phyloP scores from a whole-genome alignment of 2,797 vertebrate genomes.

The Falco peregrinus region DNA sequence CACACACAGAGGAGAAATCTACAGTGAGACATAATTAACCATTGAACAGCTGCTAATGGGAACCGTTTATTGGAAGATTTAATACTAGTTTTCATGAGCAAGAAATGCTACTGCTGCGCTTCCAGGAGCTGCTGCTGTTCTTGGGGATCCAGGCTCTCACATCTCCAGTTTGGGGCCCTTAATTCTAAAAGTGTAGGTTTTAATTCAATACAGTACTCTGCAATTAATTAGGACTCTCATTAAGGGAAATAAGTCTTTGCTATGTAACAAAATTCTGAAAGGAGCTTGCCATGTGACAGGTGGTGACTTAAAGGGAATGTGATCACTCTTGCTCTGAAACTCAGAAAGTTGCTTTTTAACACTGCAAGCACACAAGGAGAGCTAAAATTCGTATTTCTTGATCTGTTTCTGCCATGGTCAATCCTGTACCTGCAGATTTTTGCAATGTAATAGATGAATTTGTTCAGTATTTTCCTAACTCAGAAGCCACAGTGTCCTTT shows the following conservation, averaged over 20 bases:
- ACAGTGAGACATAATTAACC: constrained; percentile 34
- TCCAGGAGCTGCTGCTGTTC: background rate
- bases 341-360: background rate
- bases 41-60: constrained; percentile 20
- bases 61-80: constrained; percentile 6
- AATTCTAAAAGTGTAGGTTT: background rate
- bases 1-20: background rate
- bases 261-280: background rate
- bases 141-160: background rate
- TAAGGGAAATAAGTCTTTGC: constrained; percentile 4
- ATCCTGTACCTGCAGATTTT: background rate
- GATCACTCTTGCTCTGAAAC: background rate
- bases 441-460: background rate
- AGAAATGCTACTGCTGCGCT: background rate
- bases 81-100: background rate
- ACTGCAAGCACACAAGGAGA: background rate
- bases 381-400: background rate
- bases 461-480: background rate
- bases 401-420: background rate
- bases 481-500: background rate
- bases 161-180: background rate
- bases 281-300: background rate
- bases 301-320: background rate
- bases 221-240: constrained; percentile 21
- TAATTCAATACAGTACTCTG: background rate